phyloP scores from a whole-genome alignment of 2,113 vertebrate species.

The Elachura formosa region DNA sequence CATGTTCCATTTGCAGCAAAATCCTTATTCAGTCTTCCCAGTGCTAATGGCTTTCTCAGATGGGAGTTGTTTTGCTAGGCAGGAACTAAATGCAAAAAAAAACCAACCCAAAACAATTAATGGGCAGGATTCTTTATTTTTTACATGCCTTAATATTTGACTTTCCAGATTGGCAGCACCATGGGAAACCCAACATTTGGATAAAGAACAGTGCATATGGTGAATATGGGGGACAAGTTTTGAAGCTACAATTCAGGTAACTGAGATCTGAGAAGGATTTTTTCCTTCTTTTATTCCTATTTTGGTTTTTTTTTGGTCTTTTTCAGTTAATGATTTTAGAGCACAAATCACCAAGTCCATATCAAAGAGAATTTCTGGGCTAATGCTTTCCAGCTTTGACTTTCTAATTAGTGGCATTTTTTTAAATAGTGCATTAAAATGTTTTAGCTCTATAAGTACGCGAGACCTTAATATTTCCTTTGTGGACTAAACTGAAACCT shows the following conservation, averaged over 20 bases:
- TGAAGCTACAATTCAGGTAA: constrained; percentile 29
- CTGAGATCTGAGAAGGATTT: neutral
- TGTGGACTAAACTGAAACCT: neutral
- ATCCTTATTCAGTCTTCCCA: constrained; percentile 9
- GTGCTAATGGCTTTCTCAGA: constrained; percentile 73
- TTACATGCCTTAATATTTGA: constrained; percentile 50
- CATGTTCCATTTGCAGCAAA: constrained; percentile 60
- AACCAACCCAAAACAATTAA: constrained; percentile 43
- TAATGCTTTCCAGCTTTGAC: constrained; percentile 26
- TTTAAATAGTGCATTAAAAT: constrained; percentile 10
- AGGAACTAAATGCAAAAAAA: constrained; percentile 44
- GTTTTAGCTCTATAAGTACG: constrained; percentile 1
- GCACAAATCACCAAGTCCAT: neutral
- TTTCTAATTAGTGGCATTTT: neutral
- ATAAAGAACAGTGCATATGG: neutral
- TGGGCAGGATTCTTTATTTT: constrained; percentile 37
- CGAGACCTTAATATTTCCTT: neutral
- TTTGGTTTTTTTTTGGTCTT: neutral
- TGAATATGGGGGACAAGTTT: neutral
- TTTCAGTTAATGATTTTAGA: neutral
- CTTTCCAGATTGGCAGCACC: constrained; percentile 59
- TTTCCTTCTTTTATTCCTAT: neutral
- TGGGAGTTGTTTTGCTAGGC: constrained; percentile 51
- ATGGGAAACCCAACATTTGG: constrained; percentile 57
- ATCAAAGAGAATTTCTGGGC: neutral